These are phyloP conservation scores for Rosalia funebris DNA, from an alignment of 2,888 invertebrate genomes.

Conservation along the genomic window DNA sequence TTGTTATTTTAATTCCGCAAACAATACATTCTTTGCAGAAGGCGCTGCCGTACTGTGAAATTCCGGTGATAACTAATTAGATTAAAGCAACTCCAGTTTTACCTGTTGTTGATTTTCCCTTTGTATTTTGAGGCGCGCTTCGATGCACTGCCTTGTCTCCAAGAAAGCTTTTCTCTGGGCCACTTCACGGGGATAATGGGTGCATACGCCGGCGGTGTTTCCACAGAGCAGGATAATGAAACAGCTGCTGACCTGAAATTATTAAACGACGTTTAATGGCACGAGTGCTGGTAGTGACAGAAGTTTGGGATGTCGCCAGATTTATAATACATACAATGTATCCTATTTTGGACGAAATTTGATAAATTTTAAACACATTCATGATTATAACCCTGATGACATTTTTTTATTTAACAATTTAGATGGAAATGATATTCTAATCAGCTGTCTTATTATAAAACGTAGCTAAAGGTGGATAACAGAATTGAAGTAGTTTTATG, in stretches of 20 bases:
- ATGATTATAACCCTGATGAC: too few species aligned
- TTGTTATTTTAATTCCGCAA: not conserved
- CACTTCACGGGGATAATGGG: conserved; percentile 90
- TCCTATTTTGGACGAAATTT: too few species aligned
- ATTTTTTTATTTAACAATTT: too few species aligned
- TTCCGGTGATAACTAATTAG: not conserved
- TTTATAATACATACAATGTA: too few species aligned
- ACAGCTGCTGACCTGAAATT: conserved; percentile 74
- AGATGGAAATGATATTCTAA: too few species aligned
- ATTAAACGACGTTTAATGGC: not conserved
- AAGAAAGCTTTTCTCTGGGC: conserved; percentile 92
- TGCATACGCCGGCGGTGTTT: conserved; percentile 88
- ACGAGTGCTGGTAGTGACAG: too few species aligned
- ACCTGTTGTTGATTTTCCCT: conserved; percentile 97
- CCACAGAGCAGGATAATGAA: conserved; percentile 77
- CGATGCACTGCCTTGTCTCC: conserved; percentile 94
- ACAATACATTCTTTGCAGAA: not conserved
- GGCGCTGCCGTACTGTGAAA: not conserved
- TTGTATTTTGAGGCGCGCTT: conserved; percentile 88
- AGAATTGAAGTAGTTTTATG: too few species aligned
- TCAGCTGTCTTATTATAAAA: too few species aligned
- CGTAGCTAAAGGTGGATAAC: too few species aligned
- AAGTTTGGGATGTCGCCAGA: too few species aligned
- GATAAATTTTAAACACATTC: too few species aligned
- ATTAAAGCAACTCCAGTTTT: conserved; percentile 45